Percentiles rank a stretch among this genome's conserved stretches.
Conservation (phyloP, 2,113 vertebrate species). For the Panthera tigris region DNA sequence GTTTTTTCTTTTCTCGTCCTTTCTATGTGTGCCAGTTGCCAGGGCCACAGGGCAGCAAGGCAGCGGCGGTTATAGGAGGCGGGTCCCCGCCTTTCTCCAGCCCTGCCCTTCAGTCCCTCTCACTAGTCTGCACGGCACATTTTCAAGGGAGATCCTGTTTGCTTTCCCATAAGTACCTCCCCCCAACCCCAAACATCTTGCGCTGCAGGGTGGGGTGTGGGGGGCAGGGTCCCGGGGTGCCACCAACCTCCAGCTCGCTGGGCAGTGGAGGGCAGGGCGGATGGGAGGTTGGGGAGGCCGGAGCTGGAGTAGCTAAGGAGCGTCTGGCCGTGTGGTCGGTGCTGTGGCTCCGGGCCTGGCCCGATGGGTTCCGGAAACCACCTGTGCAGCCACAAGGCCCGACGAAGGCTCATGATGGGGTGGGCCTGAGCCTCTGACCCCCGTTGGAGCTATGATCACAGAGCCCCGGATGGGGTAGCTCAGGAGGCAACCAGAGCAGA, state of each 20-base stretch:
- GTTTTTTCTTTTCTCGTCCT: constrained; percentile 25
- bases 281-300: not conserved
- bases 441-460: not conserved
- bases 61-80: accelerated
- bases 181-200: not conserved
- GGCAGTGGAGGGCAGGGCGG: not conserved
- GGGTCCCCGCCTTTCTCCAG: not conserved
- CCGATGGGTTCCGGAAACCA: not conserved
- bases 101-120: constrained; percentile 67
- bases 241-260: not conserved
- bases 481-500: not conserved
- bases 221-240: not conserved
- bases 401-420: accelerated
- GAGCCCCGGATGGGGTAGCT: not conserved
- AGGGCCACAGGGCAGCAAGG: not conserved
- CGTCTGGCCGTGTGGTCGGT: too few species aligned
- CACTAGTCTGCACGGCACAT: constrained; percentile 57
- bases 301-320: not conserved
- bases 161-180: not conserved
- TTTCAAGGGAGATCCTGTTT: not conserved
- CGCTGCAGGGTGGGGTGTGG: not conserved
- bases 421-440: too few species aligned
- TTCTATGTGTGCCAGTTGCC: constrained; percentile 69
- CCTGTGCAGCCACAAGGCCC: not conserved
- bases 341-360: not conserved